A percentile compares a stretch with the other conserved stretches of the same genome.
These are phyloP conservation scores for Holothuria scabra DNA, from an alignment of 53 echinoderm and acorn worm genomes.

Conservation along the genomic window DNA sequence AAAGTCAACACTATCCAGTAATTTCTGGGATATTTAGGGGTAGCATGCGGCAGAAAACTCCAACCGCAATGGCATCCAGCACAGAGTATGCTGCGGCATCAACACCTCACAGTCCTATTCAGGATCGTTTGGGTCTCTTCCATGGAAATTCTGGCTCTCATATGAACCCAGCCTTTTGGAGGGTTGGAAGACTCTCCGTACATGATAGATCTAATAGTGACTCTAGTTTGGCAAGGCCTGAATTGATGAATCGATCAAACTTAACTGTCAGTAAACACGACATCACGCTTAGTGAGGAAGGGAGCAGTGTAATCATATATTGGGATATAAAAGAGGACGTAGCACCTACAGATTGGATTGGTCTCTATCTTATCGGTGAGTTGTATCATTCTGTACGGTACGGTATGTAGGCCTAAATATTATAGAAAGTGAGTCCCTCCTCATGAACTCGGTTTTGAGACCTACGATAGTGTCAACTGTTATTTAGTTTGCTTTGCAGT, in stretches of 20 bases:
- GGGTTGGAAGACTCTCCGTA: conserved; percentile 79
- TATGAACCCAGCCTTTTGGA: conserved; percentile 66
- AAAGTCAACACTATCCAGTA: too few species aligned
- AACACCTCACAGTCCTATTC: conserved; percentile 50
- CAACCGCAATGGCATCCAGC: conserved; percentile 59
- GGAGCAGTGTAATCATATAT: conserved; percentile 68
- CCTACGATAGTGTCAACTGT: too few species aligned
- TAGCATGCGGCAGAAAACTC: conserved; percentile 67
- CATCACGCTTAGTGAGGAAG: conserved; percentile 75
- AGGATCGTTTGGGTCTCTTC: conserved; percentile 84
- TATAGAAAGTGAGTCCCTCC: too few species aligned
- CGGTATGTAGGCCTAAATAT: too few species aligned
- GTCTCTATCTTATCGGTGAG: conserved; percentile 86
- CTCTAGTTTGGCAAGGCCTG: conserved; percentile 88
- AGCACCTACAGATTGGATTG: conserved; percentile 88
- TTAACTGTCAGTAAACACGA: conserved; percentile 86
- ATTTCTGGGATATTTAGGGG: background rate
- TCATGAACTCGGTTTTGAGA: too few species aligned
- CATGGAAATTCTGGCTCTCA: conserved; percentile 5
- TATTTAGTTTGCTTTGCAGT: too few species aligned
- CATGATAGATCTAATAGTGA: conserved; percentile 96
- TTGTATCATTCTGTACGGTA: background rate
- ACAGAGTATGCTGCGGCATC: conserved; percentile 27
- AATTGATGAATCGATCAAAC: conserved; percentile 78
- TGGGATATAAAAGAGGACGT: conserved; percentile 95